Percentiles rank a stretch among this genome's conserved stretches.
phyloP scores from a whole-genome alignment of 2,113 vertebrate genomes.

The Pseudopipra pipra region DNA sequence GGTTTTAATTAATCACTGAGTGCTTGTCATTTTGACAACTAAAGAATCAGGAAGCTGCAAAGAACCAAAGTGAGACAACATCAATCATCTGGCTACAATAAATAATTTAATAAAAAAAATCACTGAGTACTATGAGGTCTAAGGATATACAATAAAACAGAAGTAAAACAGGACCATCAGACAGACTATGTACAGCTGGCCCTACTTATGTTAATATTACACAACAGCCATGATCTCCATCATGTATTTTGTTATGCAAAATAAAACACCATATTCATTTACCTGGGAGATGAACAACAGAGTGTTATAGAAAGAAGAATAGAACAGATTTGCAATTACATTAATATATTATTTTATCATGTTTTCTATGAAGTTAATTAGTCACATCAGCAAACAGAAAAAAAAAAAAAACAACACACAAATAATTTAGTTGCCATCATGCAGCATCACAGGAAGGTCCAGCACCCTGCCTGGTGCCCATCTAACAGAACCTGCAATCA shows the following conservation, averaged over 20 bases:
- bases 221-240: neutral
- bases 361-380: neutral
- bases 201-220: conserved; percentile 14
- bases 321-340: neutral
- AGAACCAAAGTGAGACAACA: conserved; percentile 70
- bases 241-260: neutral
- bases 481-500: neutral
- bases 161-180: conserved; percentile 48
- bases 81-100: conserved; percentile 74
- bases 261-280: neutral
- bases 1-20: conserved; percentile 73
- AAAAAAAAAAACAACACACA: neutral
- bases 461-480: neutral
- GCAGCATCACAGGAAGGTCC: neutral
- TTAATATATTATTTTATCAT: neutral
- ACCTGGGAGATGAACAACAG: neutral
- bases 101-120: conserved; percentile 79
- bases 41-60: conserved; percentile 72
- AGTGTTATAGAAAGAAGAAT: neutral
- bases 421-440: neutral
- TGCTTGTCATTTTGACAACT: conserved; percentile 74
- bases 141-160: conserved; percentile 23
- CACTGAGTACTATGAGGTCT: conserved; percentile 64
- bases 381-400: neutral
- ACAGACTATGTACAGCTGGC: conserved; percentile 1